Evolutionary conservation across 2,797 vertebrate species (phyloP), one percentile per base, ranked within the genome.

Genomic region (Gymnopithys bicolor): DNA sequence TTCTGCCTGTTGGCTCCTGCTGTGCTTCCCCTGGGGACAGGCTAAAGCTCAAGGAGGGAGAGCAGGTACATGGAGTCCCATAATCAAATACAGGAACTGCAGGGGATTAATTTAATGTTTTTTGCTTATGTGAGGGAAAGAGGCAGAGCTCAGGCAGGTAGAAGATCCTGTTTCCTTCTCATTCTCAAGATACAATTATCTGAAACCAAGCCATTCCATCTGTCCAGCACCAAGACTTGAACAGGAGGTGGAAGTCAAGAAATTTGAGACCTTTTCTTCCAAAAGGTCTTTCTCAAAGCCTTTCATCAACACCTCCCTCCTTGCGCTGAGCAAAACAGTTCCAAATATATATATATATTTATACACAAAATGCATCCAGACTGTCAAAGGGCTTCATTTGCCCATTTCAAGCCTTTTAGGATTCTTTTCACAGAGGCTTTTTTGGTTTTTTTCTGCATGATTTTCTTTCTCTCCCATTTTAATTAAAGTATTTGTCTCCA

Each of bases 401-500:
- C 55, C 67, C 32, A 8, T 56, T 89, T 62, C 45, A 78, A 87
- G 19, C 32, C 21, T 79, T 70, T 67, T 43, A 62, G 41, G 27
- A 77, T 89, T 82, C 64, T 91, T 94, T 94, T 71, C 41, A 84
- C 37, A 91, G 19, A 94, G 39, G 14, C 17, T 52, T 87, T 84
- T 89, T 85, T 25, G 6, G 7, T 39, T 56, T 82, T 82, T 79
- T 93, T 46, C 58, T 75, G 41, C 24, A 43, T 77, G 19, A 0
- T 18, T n/a, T 64, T 80, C 41, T 53, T 58, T n/a, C 7, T 3
- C 25, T 66, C 80, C 74, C 73, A 67, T 84, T 89, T 95, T 95
- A 96, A 95, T 95, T 93, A 84, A 93, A 79, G 91, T 93, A 96
- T 97, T 97, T 96, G 28, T 97, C 93, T 97, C 86, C 96, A 86